phyloP scores from a whole-genome alignment of 2,797 vertebrate genomes.

The Squalus acanthias region DNA sequence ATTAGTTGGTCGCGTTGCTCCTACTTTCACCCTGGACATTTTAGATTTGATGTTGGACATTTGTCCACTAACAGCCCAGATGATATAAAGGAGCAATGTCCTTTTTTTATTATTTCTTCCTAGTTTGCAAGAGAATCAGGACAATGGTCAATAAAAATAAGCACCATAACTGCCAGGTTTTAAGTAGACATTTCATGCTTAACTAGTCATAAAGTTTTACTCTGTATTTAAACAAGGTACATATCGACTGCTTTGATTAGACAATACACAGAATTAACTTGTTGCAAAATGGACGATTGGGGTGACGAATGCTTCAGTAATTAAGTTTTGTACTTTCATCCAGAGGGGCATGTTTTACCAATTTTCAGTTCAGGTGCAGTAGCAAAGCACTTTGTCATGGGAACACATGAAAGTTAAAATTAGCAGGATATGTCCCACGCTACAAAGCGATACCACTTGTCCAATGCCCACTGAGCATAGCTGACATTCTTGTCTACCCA shows the following conservation, averaged over 20 bases:
- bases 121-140: not conserved
- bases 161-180: not conserved
- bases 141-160: not conserved
- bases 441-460: not conserved
- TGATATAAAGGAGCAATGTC: not conserved
- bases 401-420: not conserved
- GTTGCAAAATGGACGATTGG: not conserved
- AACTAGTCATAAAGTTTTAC: not conserved
- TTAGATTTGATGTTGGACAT: slow-evolving; percentile 26
- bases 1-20: not conserved
- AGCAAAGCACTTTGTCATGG: not conserved
- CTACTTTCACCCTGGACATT: not conserved
- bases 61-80: not conserved
- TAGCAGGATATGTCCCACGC: not conserved
- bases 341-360: not conserved
- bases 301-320: not conserved
- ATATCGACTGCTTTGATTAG: not conserved
- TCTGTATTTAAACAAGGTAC: not conserved
- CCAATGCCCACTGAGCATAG: not conserved
- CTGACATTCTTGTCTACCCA: not conserved
- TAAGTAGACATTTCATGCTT: not conserved
- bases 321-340: not conserved
- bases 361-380: not conserved
- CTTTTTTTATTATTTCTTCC: not conserved
- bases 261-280: not conserved